phyloP scores from a whole-genome alignment of 1,140 invertebrate species.

The Neodiprion fabricii region DNA sequence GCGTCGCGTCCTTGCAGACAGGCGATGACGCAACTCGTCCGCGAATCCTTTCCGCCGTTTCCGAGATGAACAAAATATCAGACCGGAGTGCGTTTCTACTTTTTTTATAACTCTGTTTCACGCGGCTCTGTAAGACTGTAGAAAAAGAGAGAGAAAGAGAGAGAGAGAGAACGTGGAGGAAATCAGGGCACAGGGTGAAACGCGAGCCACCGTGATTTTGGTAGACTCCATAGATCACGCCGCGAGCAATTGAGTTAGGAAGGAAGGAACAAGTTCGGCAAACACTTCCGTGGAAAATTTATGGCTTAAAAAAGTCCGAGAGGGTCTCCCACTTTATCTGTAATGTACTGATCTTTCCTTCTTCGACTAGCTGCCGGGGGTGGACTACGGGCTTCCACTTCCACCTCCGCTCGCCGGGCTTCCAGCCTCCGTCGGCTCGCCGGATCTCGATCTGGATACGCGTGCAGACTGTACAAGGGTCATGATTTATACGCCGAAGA shows the following conservation, averaged over 20 bases:
- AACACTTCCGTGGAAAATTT: conserved; percentile 59
- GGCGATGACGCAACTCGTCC: conserved; percentile 32
- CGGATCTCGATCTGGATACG: not conserved
- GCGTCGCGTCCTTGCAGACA: not conserved
- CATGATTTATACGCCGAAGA: not conserved
- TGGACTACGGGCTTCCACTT: not conserved
- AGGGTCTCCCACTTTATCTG: conserved; percentile 60
- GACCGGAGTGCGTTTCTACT: not conserved
- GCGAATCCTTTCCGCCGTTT: conserved; percentile 26
- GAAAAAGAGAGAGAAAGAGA: conserved; percentile 7
- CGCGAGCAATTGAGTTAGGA: conserved; percentile 61
- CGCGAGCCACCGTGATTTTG: conserved; percentile 50
- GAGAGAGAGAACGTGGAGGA: not conserved
- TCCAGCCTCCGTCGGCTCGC: not conserved
- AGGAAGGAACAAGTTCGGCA: conserved; percentile 63
- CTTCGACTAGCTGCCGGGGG: conserved; percentile 36
- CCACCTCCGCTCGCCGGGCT: not conserved
- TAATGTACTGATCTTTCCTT: conserved; percentile 62
- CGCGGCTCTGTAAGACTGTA: not conserved
- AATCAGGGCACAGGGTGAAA: not conserved
- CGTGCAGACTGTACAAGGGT: conserved; percentile 2
- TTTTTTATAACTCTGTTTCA: too few relatives aligned
- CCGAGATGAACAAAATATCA: not conserved
- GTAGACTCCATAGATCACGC: conserved; percentile 56
- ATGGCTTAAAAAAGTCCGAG: conserved; percentile 61